phyloP scores from a whole-genome alignment of 2,888 invertebrate species.

The Pristionchus fissidentatus region DNA sequence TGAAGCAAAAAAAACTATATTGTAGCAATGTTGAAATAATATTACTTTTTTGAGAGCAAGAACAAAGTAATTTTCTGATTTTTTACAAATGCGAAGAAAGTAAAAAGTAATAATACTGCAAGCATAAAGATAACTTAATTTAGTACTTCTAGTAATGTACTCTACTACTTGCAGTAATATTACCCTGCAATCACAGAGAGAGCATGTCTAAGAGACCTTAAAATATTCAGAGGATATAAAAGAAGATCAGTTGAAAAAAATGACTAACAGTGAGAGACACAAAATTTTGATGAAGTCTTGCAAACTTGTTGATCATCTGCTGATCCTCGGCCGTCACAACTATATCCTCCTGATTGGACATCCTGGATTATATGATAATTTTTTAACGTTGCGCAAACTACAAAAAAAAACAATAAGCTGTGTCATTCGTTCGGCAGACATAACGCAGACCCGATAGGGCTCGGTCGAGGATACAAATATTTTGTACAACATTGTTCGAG shows the following conservation, averaged over 20 bases:
- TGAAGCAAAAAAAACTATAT: no score
- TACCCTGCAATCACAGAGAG: no score
- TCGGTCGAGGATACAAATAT: no score
- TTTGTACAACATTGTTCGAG: no score
- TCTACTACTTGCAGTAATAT: no score
- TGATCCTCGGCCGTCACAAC: constrained; percentile 93
- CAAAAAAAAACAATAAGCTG: no score
- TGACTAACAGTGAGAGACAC: constrained; percentile 88
- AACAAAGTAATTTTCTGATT: background rate
- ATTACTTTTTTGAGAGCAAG: no score
- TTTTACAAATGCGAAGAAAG: background rate
- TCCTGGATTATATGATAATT: no score
- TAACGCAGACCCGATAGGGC: no score
- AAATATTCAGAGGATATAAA: background rate
- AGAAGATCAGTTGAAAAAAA: background rate
- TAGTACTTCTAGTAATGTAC: background rate
- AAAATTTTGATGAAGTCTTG: constrained; percentile 90
- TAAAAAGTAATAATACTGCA: background rate
- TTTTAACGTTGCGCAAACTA: no score
- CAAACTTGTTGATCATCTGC: constrained; percentile 96
- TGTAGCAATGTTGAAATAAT: no score
- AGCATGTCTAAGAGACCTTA: background rate
- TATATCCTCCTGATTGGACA: background rate
- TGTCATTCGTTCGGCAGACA: no score
- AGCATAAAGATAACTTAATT: background rate